Evolutionary conservation across 1,140 invertebrate genomes (phyloP).

Genomic region (Colletes gigas): DNA sequence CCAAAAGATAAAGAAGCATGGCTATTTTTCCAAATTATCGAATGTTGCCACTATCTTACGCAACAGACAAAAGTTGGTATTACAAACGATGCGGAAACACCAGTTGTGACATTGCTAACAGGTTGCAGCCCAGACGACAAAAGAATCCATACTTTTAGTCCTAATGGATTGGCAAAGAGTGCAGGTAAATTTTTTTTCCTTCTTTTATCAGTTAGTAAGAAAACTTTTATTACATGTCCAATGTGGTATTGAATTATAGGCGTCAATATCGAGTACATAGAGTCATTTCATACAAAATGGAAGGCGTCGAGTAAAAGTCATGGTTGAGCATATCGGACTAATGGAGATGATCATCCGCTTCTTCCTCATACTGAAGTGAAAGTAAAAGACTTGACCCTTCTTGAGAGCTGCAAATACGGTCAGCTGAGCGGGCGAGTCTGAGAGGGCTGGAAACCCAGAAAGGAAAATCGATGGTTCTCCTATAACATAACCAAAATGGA

Average conservation of each 20-base stretch:
- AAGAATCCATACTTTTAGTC: conserved; percentile 75
- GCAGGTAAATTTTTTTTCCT: conserved; percentile 74
- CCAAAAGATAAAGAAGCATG: conserved; percentile 86
- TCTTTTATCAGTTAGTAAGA: neutral
- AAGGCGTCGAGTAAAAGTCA: conserved; percentile 84
- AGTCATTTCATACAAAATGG: conserved; percentile 86
- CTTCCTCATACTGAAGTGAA: conserved; percentile 46
- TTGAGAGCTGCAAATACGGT: conserved; percentile 37
- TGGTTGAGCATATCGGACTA: conserved; percentile 81
- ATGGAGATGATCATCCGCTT: conserved; percentile 48
- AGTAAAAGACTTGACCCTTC: conserved; percentile 48
- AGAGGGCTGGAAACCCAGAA: conserved; percentile 74
- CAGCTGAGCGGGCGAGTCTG: conserved; percentile 41
- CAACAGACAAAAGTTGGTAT: conserved; percentile 82
- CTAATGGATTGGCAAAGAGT: conserved; percentile 82
- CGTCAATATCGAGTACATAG: conserved; percentile 83
- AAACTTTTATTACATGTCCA: neutral
- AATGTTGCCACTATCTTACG: conserved; percentile 86
- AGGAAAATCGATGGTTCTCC: conserved; percentile 50
- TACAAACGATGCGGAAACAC: conserved; percentile 77
- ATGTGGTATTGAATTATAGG: conserved; percentile 29
- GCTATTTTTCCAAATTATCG: conserved; percentile 86
- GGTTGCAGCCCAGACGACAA: conserved; percentile 78
- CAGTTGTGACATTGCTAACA: conserved; percentile 83
- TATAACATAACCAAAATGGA: conserved; percentile 35